Conservation (phyloP, 2,113 vertebrate genomes). For the Stegastes partitus region DNA sequence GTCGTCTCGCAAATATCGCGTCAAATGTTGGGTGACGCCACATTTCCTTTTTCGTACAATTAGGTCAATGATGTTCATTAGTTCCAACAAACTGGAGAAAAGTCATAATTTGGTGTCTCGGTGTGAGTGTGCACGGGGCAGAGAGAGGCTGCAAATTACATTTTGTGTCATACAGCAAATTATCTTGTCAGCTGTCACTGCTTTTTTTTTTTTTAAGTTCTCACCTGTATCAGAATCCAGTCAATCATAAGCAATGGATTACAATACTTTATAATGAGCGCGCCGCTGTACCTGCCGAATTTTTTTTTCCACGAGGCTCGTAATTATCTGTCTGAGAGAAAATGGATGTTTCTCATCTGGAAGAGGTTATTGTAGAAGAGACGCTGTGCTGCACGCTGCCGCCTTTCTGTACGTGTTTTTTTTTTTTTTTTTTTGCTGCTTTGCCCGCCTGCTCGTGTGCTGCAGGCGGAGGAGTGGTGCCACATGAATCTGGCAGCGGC, state of each 20-base stretch:
- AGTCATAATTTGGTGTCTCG: not conserved
- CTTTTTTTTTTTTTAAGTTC: slow-evolving; percentile 18
- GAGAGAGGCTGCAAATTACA: slow-evolving; percentile 8
- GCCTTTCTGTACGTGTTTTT: slow-evolving; percentile 21
- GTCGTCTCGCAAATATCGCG: not conserved
- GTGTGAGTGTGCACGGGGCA: not conserved
- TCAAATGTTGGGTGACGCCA: not conserved
- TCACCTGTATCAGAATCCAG: slow-evolving; percentile 44
- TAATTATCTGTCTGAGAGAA: slow-evolving; percentile 52
- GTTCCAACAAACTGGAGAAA: slow-evolving; percentile 21
- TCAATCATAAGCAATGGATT: slow-evolving; percentile 40
- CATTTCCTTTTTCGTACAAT: not conserved
- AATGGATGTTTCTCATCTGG: slow-evolving; percentile 43
- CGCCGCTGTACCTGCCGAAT: slow-evolving; percentile 35
- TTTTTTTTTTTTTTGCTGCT: too few relatives aligned
- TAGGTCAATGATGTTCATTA: slow-evolving; percentile 11
- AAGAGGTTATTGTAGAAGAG: slow-evolving; percentile 43
- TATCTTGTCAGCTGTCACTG: slow-evolving; percentile 36
- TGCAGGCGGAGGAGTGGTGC: slow-evolving; percentile 51
- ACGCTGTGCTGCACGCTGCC: slow-evolving; percentile 7
- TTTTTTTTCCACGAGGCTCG: slow-evolving; percentile 31
- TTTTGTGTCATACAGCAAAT: slow-evolving; percentile 22
- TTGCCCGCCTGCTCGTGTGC: slow-evolving; percentile 46
- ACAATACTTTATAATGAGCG: slow-evolving; percentile 57
- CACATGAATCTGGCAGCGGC: slow-evolving; percentile 66